These are phyloP conservation scores for Dendrolimus kikuchii DNA, from an alignment of 1,140 invertebrate species.

Conservation along the genomic window DNA sequence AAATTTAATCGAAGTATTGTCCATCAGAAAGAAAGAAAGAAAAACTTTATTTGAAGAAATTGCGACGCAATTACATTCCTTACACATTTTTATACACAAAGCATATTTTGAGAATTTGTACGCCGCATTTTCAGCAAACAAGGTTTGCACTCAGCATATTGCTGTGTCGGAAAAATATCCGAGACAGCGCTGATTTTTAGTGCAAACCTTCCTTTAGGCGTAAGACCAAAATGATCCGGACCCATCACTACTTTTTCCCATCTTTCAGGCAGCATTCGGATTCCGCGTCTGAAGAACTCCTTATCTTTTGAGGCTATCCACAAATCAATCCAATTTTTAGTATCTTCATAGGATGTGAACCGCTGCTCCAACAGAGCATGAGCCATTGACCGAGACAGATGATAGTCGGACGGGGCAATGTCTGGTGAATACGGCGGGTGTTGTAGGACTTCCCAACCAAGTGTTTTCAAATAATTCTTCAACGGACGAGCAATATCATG, in stretches of 20 bases:
- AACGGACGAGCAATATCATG: not conserved
- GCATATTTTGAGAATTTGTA: slow-evolving; percentile 9
- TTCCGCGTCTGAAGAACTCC: no score
- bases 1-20: slow-evolving; percentile 8
- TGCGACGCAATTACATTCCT: slow-evolving; percentile 3
- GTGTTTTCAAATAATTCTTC: not conserved
- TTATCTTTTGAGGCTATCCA: no score
- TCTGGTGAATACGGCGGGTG: slow-evolving; percentile 5
- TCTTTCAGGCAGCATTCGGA: no score
- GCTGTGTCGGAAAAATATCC: slow-evolving; percentile 4
- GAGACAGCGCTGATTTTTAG: slow-evolving; percentile 2
- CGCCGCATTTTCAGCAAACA: no score
- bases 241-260: no score
- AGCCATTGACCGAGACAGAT: not conserved
- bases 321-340: slow-evolving; percentile 5
- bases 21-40: no score
- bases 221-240: no score
- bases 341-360: slow-evolving; percentile 4
- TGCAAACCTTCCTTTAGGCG: no score
- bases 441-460: not conserved
- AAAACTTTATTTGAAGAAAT: no score
- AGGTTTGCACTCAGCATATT: no score
- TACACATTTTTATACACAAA: no score
- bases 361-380: slow-evolving; percentile 3
- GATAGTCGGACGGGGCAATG: slow-evolving; percentile 2